These are phyloP conservation scores for Stomatorhinus ivindoensis DNA, from an alignment of 2,113 vertebrate species.

Conservation along the genomic window DNA sequence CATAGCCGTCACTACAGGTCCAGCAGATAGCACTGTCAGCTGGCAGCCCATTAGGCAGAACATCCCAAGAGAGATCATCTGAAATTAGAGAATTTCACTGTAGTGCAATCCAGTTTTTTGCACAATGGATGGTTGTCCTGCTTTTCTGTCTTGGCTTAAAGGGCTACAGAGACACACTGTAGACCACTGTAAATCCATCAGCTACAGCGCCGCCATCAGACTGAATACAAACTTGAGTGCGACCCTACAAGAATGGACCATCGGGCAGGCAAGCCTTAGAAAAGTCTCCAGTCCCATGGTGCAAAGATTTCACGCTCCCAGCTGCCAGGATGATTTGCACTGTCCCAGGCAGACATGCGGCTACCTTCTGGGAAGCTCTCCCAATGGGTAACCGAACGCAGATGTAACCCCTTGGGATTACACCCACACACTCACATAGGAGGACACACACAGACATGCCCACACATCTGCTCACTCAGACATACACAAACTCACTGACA, in stretches of 20 bases:
- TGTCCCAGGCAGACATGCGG: slow-evolving; percentile 56
- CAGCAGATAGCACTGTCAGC: slow-evolving; percentile 62
- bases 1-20: slow-evolving; percentile 43
- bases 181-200: slow-evolving; percentile 56
- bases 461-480: not conserved
- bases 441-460: slow-evolving; percentile 21
- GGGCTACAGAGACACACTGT: not conserved
- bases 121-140: not conserved
- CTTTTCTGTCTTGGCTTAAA: not conserved
- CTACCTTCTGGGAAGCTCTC: slow-evolving; percentile 80
- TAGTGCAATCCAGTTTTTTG: not conserved
- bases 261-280: slow-evolving; percentile 52
- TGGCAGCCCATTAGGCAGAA: slow-evolving; percentile 34
- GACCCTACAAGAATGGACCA: slow-evolving; percentile 54
- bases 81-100: not conserved
- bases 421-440: not conserved
- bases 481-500: not conserved
- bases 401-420: slow-evolving; percentile 43
- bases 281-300: slow-evolving; percentile 57
- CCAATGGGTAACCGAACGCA: slow-evolving; percentile 69
- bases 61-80: not conserved
- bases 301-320: slow-evolving; percentile 86
- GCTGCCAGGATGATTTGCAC: slow-evolving; percentile 87
- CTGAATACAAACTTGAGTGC: slow-evolving; percentile 63
- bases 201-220: slow-evolving; percentile 63